phyloP scores from a whole-genome alignment of 2,113 vertebrate species.

The Neopipo cinnamomea region DNA sequence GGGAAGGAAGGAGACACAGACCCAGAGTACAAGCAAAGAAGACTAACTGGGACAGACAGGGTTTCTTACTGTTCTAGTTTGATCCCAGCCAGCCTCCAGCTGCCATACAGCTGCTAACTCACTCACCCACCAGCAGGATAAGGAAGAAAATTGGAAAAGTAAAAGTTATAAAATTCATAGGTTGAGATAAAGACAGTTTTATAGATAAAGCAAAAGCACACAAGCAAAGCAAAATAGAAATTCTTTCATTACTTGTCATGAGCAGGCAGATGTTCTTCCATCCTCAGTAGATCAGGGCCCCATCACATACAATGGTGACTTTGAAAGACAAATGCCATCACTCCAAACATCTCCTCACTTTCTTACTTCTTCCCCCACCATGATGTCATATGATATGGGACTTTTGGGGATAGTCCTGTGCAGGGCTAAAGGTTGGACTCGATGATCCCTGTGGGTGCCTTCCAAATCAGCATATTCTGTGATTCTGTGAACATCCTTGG shows the following conservation, averaged over 20 bases:
- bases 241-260: not conserved
- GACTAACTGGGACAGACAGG: not conserved
- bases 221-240: not conserved
- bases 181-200: not conserved
- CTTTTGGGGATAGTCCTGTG: not conserved
- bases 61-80: not conserved
- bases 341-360: not conserved
- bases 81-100: not conserved
- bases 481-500: not conserved
- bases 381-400: not conserved
- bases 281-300: not conserved
- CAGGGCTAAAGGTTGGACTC: not conserved
- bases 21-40: not conserved
- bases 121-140: not conserved
- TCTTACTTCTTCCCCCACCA: not conserved
- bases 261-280: not conserved
- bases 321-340: fast-evolving
- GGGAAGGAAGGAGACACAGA: not conserved
- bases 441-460: not conserved
- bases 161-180: not conserved
- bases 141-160: not conserved
- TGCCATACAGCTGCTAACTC: not conserved
- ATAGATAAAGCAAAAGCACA: not conserved
- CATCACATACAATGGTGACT: not conserved
- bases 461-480: not conserved